These are phyloP conservation scores for Catamblyrhynchus diadema DNA, from an alignment of 2,797 vertebrate genomes.

Conservation along the genomic window DNA sequence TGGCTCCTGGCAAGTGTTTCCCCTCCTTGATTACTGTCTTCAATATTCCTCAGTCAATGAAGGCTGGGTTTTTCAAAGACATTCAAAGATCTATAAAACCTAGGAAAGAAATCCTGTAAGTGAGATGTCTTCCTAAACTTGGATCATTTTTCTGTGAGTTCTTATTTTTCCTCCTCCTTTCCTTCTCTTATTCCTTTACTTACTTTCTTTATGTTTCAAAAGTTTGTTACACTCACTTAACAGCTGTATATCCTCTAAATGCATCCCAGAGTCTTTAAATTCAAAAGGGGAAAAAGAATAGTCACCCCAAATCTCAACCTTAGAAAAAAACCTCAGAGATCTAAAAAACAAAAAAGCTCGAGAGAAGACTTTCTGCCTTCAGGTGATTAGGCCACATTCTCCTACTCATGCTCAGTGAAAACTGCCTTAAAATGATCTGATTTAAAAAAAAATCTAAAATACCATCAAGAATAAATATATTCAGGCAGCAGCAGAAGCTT, in stretches of 20 bases:
- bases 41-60: background rate
- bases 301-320: background rate
- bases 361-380: background rate
- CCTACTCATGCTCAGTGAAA: background rate
- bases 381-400: background rate
- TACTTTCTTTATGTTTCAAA: background rate
- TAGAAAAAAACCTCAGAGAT: background rate
- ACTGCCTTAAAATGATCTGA: background rate
- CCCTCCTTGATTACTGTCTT: background rate
- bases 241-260: background rate
- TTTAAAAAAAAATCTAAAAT: background rate
- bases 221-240: background rate
- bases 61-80: background rate
- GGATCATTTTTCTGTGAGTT: background rate
- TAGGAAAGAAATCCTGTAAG: background rate
- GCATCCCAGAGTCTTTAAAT: background rate
- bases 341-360: background rate
- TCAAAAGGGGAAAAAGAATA: accelerated
- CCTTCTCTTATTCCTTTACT: background rate
- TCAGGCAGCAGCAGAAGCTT: background rate
- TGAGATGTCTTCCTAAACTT: background rate
- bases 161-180: background rate
- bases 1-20: background rate
- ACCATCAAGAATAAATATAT: background rate
- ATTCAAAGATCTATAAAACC: background rate